Evolutionary conservation across 2,888 invertebrate genomes (phyloP).

Genomic region (Norana najaformis): DNA sequence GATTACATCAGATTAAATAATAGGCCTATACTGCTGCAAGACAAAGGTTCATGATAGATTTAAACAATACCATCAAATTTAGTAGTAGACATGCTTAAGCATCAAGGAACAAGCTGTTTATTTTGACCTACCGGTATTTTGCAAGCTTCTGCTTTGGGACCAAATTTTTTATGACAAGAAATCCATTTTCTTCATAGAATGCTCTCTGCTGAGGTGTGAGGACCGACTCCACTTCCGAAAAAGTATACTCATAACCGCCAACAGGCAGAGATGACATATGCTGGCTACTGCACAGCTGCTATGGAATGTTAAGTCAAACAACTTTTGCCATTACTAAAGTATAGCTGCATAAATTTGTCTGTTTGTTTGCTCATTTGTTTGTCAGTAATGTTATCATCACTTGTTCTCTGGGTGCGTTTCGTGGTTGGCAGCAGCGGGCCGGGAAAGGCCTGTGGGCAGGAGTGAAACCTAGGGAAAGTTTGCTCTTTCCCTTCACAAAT

Average conservation of each 20-base stretch:
- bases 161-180: slow-evolving; percentile 73
- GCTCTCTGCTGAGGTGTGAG: slow-evolving; percentile 69
- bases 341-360: no score
- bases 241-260: neutral
- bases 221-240: slow-evolving; percentile 28
- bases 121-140: slow-evolving; percentile 66
- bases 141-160: slow-evolving; percentile 72
- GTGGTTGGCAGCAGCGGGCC: no score
- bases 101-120: neutral
- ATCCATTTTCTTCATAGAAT: slow-evolving; percentile 82
- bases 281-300: slow-evolving; percentile 14
- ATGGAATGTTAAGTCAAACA: slow-evolving; percentile 5
- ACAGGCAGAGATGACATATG: neutral
- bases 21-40: neutral
- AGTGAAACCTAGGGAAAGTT: no score
- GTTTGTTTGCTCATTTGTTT: no score
- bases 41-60: neutral
- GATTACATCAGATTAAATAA: neutral
- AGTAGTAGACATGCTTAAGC: neutral
- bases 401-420: no score
- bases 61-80: neutral
- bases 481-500: no score
- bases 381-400: no score
- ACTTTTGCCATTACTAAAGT: neutral
- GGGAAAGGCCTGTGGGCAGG: no score